Conservation (phyloP, 2,797 vertebrate species). For the Darevskia nairensis region DNA sequence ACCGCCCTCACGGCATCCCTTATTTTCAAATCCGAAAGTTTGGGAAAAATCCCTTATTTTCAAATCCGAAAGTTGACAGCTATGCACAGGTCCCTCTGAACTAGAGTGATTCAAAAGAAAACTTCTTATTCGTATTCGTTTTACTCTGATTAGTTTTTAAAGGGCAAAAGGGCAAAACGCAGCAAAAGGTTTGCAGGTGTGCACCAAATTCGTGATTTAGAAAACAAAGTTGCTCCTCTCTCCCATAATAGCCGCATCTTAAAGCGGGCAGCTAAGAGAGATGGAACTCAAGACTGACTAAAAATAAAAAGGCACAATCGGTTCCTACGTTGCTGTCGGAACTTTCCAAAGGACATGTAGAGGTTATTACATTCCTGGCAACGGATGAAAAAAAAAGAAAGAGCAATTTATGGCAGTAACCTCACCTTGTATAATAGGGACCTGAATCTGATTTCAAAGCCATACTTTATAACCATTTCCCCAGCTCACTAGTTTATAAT, state of each 20-base stretch:
- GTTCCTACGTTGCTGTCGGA: not conserved
- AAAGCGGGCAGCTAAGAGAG: not conserved
- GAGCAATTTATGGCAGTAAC: not conserved
- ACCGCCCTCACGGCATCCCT: too few relatives aligned
- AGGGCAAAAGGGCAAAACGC: not conserved
- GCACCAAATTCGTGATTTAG: not conserved
- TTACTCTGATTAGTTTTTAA: not conserved
- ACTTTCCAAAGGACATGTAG: not conserved
- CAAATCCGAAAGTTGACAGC: too few relatives aligned
- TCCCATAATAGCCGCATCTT: not conserved
- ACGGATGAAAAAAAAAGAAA: too few relatives aligned
- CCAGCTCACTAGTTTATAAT: slow-evolving; percentile 40
- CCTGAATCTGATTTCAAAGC: slow-evolving; percentile 11
- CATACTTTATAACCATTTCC: not conserved
- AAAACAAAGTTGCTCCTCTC: not conserved
- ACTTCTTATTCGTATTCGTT: too few relatives aligned
- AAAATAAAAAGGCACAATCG: not conserved
- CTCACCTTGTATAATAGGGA: not conserved
- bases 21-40: too few relatives aligned
- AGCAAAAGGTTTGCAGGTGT: not conserved
- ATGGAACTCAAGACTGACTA: not conserved
- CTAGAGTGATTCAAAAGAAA: fast-evolving
- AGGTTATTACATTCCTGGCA: not conserved
- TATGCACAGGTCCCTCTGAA: not conserved
- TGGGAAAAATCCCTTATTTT: too few relatives aligned